These are phyloP conservation scores for Neoascia interrupta DNA, from an alignment of 2,888 invertebrate species.

Conservation along the genomic window DNA sequence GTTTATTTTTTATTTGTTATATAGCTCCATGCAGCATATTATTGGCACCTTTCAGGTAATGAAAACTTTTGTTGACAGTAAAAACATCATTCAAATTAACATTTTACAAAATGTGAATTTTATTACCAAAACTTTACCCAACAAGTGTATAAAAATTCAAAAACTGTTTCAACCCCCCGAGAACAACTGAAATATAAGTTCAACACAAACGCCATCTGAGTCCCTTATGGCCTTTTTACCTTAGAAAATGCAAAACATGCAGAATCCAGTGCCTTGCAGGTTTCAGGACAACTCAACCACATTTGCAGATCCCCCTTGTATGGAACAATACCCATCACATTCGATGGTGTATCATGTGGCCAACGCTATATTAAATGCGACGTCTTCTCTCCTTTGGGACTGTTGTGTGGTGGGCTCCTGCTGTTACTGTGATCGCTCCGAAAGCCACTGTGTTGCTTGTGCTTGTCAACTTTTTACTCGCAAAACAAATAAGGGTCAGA, in stretches of 20 bases:
- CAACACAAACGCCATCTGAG: constrained; percentile 4
- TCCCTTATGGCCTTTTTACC: constrained; percentile 5
- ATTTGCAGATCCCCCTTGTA: constrained; percentile 36
- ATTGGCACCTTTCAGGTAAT: constrained; percentile 33
- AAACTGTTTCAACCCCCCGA: background rate
- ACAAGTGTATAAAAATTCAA: background rate
- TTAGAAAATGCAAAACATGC: background rate
- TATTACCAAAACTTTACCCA: constrained; percentile 7
- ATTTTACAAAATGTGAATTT: constrained; percentile 15
- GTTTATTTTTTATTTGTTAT: no score
- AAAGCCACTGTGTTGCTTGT: constrained; percentile 4
- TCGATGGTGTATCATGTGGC: constrained; percentile 43
- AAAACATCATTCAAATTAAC: constrained; percentile 14
- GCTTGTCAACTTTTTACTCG: constrained; percentile 29
- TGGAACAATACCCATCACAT: constrained; percentile 31
- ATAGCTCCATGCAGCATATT: constrained; percentile 1
- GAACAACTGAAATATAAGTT: background rate
- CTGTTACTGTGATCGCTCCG: constrained; percentile 17
- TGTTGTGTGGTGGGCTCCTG: constrained; percentile 46
- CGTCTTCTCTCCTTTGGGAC: constrained; percentile 46
- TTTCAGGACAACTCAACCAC: constrained; percentile 38
- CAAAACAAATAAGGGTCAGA: constrained; percentile 62
- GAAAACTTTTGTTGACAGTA: constrained; percentile 23
- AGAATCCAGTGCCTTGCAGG: constrained; percentile 7
- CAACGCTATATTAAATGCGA: constrained; percentile 51